These are phyloP conservation scores for Ferrisia virgata DNA, from an alignment of 2,888 invertebrate genomes.

Conservation along the genomic window DNA sequence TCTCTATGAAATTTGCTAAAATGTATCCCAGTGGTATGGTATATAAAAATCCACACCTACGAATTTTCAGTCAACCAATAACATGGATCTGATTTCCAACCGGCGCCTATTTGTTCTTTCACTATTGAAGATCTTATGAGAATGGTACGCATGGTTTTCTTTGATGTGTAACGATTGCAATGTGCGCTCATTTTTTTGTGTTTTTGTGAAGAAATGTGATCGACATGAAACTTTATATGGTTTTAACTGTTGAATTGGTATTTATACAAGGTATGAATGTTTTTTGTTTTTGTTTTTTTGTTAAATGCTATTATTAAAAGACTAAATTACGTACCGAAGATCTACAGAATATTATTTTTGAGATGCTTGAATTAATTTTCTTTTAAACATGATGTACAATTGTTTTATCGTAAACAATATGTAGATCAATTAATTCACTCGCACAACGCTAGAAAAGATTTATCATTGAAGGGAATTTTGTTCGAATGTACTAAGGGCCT, in stretches of 20 bases:
- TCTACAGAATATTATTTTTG: no score
- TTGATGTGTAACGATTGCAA: neutral
- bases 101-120: neutral
- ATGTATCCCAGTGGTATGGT: conserved; percentile 14
- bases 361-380: no score
- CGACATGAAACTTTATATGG: neutral
- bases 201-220: conserved; percentile 2
- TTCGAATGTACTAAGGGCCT: no score
- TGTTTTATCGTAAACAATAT: no score
- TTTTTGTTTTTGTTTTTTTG: no score
- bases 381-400: no score
- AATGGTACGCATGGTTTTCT: neutral
- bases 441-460: no score
- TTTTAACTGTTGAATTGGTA: neutral
- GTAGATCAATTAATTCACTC: no score
- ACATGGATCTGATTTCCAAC: neutral
- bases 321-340: no score
- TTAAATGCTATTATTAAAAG: no score
- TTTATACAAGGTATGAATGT: neutral
- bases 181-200: neutral
- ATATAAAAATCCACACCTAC: conserved; percentile 19
- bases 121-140: neutral
- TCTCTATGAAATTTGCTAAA: neutral
- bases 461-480: no score
- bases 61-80: conserved; percentile 6